A percentile compares a stretch with the other conserved stretches of the same genome.
Conservation (phyloP, 2,113 vertebrate species). For the Elgaria multicarinata region DNA sequence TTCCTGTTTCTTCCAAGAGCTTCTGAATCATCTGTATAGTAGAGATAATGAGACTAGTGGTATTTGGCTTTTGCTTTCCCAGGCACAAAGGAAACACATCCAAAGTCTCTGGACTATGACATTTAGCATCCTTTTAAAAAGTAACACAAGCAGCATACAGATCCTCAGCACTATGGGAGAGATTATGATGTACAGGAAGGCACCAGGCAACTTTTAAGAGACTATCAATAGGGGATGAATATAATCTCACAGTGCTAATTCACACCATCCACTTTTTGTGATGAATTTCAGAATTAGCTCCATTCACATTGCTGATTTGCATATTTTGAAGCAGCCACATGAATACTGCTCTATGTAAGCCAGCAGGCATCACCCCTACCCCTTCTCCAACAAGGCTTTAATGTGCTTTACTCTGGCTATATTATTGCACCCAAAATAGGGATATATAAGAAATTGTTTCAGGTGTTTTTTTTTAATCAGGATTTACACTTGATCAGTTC, state of each 20-base stretch:
- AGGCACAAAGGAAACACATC: not conserved
- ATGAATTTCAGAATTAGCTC: not conserved
- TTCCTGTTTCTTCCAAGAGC: constrained; percentile 23
- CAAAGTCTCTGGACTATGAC: constrained; percentile 11
- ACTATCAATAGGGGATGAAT: not conserved
- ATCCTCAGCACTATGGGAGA: not conserved
- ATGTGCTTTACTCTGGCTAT: not conserved
- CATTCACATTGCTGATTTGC: not conserved
- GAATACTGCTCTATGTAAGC: too few relatives aligned
- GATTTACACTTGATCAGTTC: too few relatives aligned
- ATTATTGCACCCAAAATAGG: not conserved
- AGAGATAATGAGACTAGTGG: not conserved
- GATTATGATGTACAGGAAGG: not conserved
- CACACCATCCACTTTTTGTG: not conserved
- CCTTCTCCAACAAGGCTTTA: too few relatives aligned
- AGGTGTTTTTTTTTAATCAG: too few relatives aligned
- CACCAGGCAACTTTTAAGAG: constrained; percentile 13
- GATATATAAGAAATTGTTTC: too few relatives aligned
- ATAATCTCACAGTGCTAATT: not conserved
- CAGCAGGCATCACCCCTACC: not conserved
- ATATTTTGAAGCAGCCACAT: not conserved
- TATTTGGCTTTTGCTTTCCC: constrained; percentile 21
- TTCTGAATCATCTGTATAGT: not conserved
- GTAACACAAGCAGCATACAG: constrained; percentile 7
- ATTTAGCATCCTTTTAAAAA: not conserved